Base-by-base conservation (phyloP, 2,113 vertebrate genomes). In the Recurvirostra avosetta region DNA sequence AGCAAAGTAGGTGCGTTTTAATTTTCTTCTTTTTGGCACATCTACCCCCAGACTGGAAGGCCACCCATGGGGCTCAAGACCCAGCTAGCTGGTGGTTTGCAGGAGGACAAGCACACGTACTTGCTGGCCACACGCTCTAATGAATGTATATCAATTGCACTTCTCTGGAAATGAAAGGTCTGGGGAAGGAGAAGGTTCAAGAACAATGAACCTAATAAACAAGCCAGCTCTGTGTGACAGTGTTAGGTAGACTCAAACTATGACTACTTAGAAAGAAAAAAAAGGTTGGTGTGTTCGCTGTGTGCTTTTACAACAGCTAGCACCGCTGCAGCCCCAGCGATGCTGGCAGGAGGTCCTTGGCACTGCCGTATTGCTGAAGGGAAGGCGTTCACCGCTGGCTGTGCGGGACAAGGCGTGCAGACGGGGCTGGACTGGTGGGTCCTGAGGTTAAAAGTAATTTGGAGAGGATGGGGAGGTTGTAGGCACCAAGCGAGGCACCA, bases 321-420 rank as follows among this genome's bases (percentile, higher is more conserved):
- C 72, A n/a, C 22, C 1, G 0, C 36, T 52, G 63, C 50, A 84
- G 58, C 40, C 23, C 40, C 2, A 3, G 53, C 53, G 0, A 0
- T 70, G 76, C 72, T 19, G 36, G 26, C 19, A 63, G 50, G 40
- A 41, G 15, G n/a, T 63, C 40, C 19, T 76, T 83, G 76, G 52
- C 58, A 27, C 29, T 84, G 43, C 72, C 19, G 0, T 47, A 4
- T 61, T 56, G 71, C 23, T 21, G 4, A 21, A 78, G 50, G 68
- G 32, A 81, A 40, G 43, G 36, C 50, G 49, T 71, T 86, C 40
- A 62, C 59, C 4, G 0, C 59, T 77, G 73, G 9, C 6, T 56
- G 20, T 40, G n/a, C 1, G 5, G 63, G 47, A 22, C 50, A 63
- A 58, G 55, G 50, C 1, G 0, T 53, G 45, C 59, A 73, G 45